phyloP scores from a whole-genome alignment of 2,113 vertebrate genomes.

The Ageneiosus marmoratus region DNA sequence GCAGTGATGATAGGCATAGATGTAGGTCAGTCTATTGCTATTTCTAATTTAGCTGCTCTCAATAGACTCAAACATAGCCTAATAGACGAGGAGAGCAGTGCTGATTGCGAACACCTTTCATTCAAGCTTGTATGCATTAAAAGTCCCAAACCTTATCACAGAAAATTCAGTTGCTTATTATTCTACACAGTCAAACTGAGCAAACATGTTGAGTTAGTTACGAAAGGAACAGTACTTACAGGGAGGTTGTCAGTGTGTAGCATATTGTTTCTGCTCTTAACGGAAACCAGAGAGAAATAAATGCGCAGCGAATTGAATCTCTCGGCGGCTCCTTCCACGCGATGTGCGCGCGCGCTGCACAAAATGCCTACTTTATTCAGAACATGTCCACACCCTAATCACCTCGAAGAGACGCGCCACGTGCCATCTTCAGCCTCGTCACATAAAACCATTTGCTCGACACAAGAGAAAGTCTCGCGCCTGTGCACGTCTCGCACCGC shows the following conservation, averaged over 20 bases:
- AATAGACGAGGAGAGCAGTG: conserved; percentile 13
- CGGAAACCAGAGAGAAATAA: conserved; percentile 43
- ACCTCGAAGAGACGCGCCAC: conserved; percentile 32
- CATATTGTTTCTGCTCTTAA: conserved; percentile 68
- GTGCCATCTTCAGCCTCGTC: conserved; percentile 41
- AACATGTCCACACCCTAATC: conserved; percentile 42
- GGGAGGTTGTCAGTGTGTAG: conserved; percentile 78
- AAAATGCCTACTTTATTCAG: conserved; percentile 22
- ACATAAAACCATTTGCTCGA: conserved; percentile 21
- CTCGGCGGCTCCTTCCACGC: conserved; percentile 9
- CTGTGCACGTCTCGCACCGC: conserved; percentile 43
- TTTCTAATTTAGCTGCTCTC: conserved; percentile 60
- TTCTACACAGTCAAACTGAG: background rate
- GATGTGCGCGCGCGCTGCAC: conserved; percentile 1
- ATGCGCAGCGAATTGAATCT: background rate
- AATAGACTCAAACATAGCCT: conserved; percentile 46
- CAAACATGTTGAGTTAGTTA: background rate
- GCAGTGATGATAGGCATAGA: conserved; percentile 39
- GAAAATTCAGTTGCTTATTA: background rate
- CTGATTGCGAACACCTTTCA: conserved; percentile 1
- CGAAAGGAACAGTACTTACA: conserved; percentile 61
- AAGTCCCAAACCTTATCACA: background rate
- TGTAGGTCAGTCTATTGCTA: conserved; percentile 57
- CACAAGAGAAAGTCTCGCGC: conserved; percentile 41
- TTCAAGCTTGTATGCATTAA: background rate